These are phyloP conservation scores for Theristicus caerulescens DNA, from an alignment of 2,113 vertebrate genomes.

Conservation along the genomic window DNA sequence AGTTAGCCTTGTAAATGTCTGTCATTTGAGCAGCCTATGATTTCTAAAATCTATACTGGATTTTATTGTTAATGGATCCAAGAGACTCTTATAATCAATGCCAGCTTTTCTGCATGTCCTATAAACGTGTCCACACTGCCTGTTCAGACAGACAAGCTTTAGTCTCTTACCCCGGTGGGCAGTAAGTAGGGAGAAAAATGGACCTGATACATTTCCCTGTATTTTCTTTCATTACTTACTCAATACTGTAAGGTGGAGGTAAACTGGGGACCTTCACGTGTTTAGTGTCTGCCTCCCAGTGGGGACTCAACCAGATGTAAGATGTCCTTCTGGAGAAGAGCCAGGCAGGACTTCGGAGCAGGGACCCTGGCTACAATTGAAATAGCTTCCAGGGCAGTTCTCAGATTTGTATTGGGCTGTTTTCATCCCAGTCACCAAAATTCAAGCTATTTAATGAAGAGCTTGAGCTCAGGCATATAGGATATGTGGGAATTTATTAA, in stretches of 20 bases:
- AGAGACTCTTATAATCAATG: not conserved
- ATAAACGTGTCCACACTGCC: not conserved
- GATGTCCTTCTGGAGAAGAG: not conserved
- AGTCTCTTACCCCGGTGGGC: not conserved
- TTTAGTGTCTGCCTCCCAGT: not conserved
- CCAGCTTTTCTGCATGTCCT: not conserved
- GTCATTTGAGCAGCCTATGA: not conserved
- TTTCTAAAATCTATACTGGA: not conserved
- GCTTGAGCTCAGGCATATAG: not conserved
- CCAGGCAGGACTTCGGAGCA: not conserved
- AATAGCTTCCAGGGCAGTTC: not conserved
- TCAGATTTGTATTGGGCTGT: not conserved
- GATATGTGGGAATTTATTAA: not conserved
- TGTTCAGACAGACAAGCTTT: not conserved
- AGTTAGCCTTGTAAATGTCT: not conserved
- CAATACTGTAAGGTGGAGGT: not conserved
- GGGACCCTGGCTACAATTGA: not conserved
- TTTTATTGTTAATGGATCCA: not conserved
- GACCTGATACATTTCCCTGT: not conserved
- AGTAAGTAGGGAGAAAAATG: not conserved
- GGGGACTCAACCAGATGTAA: not conserved
- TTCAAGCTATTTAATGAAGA: not conserved
- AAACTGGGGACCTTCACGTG: not conserved
- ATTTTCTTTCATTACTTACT: not conserved
- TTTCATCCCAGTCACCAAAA: not conserved